These are phyloP conservation scores for Fukomys damarensis DNA, from an alignment of 2,113 vertebrate genomes.

Conservation along the genomic window DNA sequence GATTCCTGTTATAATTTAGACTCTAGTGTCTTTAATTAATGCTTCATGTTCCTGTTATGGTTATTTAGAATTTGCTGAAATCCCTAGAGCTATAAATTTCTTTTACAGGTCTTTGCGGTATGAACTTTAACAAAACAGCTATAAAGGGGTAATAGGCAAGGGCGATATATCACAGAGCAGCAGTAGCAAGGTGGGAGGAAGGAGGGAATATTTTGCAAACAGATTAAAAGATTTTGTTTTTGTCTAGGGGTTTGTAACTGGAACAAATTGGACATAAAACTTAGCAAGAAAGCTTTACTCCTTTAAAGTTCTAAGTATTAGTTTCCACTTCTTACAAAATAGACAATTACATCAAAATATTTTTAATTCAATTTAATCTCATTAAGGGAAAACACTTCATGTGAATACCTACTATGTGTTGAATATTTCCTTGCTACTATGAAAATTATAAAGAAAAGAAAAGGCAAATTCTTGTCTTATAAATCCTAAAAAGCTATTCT, in stretches of 20 bases:
- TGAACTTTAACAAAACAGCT: slow-evolving; percentile 90
- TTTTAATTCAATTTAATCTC: not conserved
- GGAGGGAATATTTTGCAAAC: slow-evolving; percentile 79
- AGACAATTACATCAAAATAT: slow-evolving; percentile 2
- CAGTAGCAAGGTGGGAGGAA: slow-evolving; percentile 75
- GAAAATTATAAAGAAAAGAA: not conserved
- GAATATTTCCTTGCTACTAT: not conserved
- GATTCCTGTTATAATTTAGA: slow-evolving; percentile 85
- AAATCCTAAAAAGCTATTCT: slow-evolving; percentile 50
- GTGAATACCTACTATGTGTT: slow-evolving; percentile 60
- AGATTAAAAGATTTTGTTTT: slow-evolving; percentile 83
- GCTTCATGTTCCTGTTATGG: slow-evolving; percentile 86
- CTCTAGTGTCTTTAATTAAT: slow-evolving; percentile 88
- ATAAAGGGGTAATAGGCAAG: slow-evolving; percentile 88
- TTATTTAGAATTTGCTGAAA: slow-evolving; percentile 89
- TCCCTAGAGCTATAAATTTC: slow-evolving; percentile 86
- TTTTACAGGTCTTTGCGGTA: slow-evolving; percentile 88
- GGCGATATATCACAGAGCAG: slow-evolving; percentile 82
- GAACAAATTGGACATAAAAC: slow-evolving; percentile 71
- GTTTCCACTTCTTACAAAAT: slow-evolving; percentile 43
- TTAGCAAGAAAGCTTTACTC: slow-evolving; percentile 8
- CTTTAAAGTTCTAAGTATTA: not conserved
- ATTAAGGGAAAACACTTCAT: not conserved
- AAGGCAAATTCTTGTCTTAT: not conserved
- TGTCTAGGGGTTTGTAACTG: slow-evolving; percentile 62